Evolutionary conservation across 1,140 invertebrate species (phyloP), one percentile per base, ranked within the genome.

Genomic region (Brachionus rotundiformis): DNA sequence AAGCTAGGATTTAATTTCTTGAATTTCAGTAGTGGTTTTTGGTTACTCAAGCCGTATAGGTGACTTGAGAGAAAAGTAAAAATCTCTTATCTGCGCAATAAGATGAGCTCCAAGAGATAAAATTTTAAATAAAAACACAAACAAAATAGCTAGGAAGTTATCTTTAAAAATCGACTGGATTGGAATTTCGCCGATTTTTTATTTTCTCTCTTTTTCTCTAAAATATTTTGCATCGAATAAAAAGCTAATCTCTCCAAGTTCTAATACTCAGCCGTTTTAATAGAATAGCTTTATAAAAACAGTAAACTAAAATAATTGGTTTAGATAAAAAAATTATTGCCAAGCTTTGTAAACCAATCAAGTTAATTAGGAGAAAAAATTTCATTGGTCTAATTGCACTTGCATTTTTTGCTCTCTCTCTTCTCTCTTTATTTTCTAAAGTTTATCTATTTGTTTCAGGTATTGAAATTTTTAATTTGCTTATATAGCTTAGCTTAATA

Each of bases 171-270:
- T 29, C 27, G 11, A 33, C 4, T 33, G 13, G 25, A 33, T 33
- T 68, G 63, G 63, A 68, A 68, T 68, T 68, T 68, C 36, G n/a
- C 47, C 16, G 47, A 49, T 49, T 33, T 68, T 68, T 63, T 19
- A 19, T n/a, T 16, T 19, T 23, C 23, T 61, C 27, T 29, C 10
- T 23, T 16, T 33, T 13, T 31, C 33, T 31, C 31, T 29, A 68
- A 68, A 31, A 68, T 33, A 31, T 68, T 33, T 68, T 68, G 27
- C 31, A 68, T 33, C n/a, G 31, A 33, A 68, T 19, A 33, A 33
- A 68, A 33, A 68, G 63, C 63, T 68, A 68, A 68, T 68, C 63
- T 68, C 31, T 68, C 31, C 27, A 63, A n/a, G 25, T 33, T 68
- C 29, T 68, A 68, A 68, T 68, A 33, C 63, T 68, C 63, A 19